Conservation (phyloP, 1,140 invertebrate species). For the Eulimnadia texana region DNA sequence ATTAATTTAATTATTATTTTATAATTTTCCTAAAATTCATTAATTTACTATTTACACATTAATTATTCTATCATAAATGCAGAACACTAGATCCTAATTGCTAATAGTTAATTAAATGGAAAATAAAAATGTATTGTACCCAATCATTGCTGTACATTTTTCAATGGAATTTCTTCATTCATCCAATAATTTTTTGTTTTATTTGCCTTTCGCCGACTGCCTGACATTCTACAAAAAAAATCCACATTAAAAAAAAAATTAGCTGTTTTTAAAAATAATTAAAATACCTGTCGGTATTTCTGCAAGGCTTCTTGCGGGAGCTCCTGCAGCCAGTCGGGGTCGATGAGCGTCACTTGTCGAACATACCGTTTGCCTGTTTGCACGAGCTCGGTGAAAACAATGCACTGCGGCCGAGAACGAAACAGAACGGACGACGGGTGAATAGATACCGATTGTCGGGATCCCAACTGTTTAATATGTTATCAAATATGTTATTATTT, state of each 20-base stretch:
- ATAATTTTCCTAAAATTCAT: too few relatives aligned
- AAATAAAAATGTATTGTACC: too few relatives aligned
- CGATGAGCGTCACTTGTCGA: slow-evolving; percentile 51
- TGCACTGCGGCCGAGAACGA: slow-evolving; percentile 50
- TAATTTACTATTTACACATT: too few relatives aligned
- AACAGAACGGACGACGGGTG: slow-evolving; percentile 71
- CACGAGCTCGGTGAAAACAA: slow-evolving; percentile 83
- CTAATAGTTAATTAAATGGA: too few relatives aligned
- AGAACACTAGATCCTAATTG: too few relatives aligned
- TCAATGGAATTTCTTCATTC: too few relatives aligned
- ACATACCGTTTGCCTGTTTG: slow-evolving; percentile 72
- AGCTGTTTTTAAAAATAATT: too few relatives aligned
- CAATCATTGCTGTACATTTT: background rate
- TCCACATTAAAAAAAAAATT: too few relatives aligned
- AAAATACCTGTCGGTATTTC: slow-evolving; percentile 19
- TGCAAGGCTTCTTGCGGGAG: slow-evolving; percentile 25
- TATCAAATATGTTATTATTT: too few relatives aligned
- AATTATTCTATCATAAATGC: too few relatives aligned
- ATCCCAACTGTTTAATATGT: slow-evolving; percentile 43
- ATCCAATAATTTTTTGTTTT: too few relatives aligned
- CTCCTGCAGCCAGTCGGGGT: slow-evolving; percentile 55
- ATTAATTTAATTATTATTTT: too few relatives aligned
- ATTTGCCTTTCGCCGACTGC: slow-evolving; percentile 7
- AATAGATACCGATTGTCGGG: slow-evolving; percentile 50
- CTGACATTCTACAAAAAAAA: slow-evolving; percentile 10